Conservation (phyloP, 2,888 invertebrate species). For the Drosophila testacea region DNA sequence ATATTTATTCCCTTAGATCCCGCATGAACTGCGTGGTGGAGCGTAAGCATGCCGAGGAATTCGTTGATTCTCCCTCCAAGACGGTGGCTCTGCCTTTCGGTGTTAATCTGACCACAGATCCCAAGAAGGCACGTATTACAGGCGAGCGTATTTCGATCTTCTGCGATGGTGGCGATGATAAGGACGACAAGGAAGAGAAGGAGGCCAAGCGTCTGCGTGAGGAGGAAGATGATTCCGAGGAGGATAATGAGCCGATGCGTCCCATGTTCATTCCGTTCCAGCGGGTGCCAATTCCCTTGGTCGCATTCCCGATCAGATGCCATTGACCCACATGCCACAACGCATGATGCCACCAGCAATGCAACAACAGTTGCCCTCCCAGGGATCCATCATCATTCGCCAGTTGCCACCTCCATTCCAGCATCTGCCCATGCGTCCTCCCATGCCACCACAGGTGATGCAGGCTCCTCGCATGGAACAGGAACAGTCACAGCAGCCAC, state of each 20-base stretch:
- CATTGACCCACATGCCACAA: conserved; percentile 86
- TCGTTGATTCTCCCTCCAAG: conserved; percentile 91
- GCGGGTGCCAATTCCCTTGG: conserved; percentile 86
- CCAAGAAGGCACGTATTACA: conserved; percentile 90
- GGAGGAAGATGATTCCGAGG: conserved; percentile 82
- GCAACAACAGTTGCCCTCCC: conserved; percentile 78
- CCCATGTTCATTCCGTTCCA: conserved; percentile 85
- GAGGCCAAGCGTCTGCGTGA: conserved; percentile 77
- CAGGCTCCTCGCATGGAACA: conserved; percentile 86
- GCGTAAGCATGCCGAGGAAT: conserved; percentile 93
- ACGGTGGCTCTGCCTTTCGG: conserved; percentile 89
- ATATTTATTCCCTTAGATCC: conserved; percentile 86
- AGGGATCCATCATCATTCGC: conserved; percentile 80
- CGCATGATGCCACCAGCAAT: conserved; percentile 82
- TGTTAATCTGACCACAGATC: conserved; percentile 89
- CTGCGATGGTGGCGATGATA: conserved; percentile 91
- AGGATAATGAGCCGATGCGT: conserved; percentile 84
- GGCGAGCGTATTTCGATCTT: conserved; percentile 95
- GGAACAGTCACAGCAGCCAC: conserved; percentile 68
- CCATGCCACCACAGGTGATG: conserved; percentile 85
- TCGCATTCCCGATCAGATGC: conserved; percentile 86
- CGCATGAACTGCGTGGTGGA: conserved; percentile 96
- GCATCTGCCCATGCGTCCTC: conserved; percentile 84
- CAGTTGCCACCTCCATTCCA: conserved; percentile 84
- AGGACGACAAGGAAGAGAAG: conserved; percentile 71